Evolutionary conservation across 2,113 vertebrate species (phyloP), one percentile per base, ranked within the genome.

Genomic region (Lepisosteus osseus): DNA sequence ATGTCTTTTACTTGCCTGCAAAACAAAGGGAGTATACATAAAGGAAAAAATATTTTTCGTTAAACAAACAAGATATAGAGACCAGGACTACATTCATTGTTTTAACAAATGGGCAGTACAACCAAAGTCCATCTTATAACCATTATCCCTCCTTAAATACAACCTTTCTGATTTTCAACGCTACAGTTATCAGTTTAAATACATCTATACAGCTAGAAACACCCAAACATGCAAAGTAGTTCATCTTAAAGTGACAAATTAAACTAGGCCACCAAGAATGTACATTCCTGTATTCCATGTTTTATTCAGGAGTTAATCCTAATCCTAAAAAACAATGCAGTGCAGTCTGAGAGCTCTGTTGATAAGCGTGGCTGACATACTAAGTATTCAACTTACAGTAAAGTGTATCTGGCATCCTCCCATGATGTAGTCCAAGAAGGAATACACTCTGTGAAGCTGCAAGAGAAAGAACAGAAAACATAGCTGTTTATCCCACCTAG

Each of bases 371-470:
- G 72, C 68, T 76, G 29, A 65, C 17, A 42, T 57, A 72, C 17
- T 74, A 59, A 65, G 29, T 47, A 61, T 71, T 83, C 73, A 1
- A 79, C 93, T 94, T 87, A 99, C 96, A 55, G 95, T 98, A 86
- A 96, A 98, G 84, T 98, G 96, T 81, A 98, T 97, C 87, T 97
- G 97, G 81, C 96, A 98, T 86, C 97, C 95, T 0, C 97, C 97
- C 97, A 97, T 96, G 86, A 99, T 95, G 90, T 96, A 97, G 86
- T 97, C 96, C 86, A 97, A 90, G 89, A 97, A 99, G 71, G 96
- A 97, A 79, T 95, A 95, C 13, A 96, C 94, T 92, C 95, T 94
- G 89, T 95, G 94, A 82, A 97, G 92, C 96, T 96, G 91, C 74
- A 78, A 67, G 67, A 69, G 57, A 78, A 7, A 70, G 71, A 43